Evolutionary conservation across 2,113 vertebrate species (phyloP).

Genomic region (Grammomys dolichurus): DNA sequence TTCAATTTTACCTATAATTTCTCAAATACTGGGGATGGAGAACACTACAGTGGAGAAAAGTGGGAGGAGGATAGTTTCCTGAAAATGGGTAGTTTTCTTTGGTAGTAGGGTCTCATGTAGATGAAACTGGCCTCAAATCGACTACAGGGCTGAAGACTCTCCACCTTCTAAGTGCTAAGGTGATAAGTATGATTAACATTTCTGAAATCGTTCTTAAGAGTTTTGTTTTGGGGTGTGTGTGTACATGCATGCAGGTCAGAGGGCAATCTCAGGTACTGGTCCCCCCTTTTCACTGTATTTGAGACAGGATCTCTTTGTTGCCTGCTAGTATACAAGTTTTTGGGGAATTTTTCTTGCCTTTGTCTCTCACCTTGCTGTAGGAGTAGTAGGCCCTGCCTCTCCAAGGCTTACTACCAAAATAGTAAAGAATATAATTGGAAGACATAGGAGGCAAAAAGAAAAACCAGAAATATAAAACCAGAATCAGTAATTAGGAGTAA

Average conservation of each 20-base stretch:
- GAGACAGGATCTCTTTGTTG: background rate
- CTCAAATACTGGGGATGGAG: background rate
- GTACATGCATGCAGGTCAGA: background rate
- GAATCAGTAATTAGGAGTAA: conserved; percentile 38
- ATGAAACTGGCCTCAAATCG: background rate
- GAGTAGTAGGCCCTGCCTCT: background rate
- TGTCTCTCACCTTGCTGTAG: background rate
- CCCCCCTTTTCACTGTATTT: background rate
- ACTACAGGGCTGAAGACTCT: background rate
- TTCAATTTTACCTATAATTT: conserved; percentile 44
- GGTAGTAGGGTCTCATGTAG: background rate
- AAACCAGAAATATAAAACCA: conserved; percentile 22
- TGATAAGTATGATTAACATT: background rate
- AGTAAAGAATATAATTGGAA: conserved; percentile 6
- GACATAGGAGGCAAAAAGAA: background rate
- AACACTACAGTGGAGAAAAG: background rate
- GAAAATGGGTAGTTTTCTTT: background rate
- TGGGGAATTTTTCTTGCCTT: background rate
- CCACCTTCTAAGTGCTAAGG: background rate
- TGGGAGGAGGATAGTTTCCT: background rate
- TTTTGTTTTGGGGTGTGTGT: background rate
- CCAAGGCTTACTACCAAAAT: conserved; percentile 39
- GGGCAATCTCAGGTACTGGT: background rate
- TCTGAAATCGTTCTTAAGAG: background rate
- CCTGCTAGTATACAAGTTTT: background rate